A percentile compares a stretch with the other conserved stretches of the same genome.
Conservation (phyloP, 2,797 vertebrate species). For the Galaxias olidus region DNA sequence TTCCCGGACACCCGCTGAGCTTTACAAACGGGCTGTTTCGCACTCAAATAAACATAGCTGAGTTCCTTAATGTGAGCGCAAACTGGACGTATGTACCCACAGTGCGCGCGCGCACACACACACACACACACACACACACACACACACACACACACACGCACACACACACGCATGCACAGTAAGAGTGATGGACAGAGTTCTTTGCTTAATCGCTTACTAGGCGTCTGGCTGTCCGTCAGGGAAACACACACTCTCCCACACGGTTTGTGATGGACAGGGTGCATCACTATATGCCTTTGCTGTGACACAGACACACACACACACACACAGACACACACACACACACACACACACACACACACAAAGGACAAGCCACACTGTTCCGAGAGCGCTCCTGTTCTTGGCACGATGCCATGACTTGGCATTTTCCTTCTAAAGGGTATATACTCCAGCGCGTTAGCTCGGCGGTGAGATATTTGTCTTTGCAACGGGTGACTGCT, state of each 20-base stretch:
- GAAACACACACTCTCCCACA: neutral
- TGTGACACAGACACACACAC: conserved; percentile 8
- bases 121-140: conserved; percentile 5
- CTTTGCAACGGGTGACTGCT: too few relatives aligned
- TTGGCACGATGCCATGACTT: conserved; percentile 44
- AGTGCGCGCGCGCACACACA: too few relatives aligned
- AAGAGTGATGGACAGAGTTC: neutral
- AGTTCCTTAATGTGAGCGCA: too few relatives aligned
- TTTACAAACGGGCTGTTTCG: too few relatives aligned
- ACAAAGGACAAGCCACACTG: neutral
- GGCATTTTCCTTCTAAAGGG: conserved; percentile 63
- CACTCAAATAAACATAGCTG: too few relatives aligned
- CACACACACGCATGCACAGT: neutral
- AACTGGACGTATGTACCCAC: too few relatives aligned
- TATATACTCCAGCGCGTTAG: conserved; percentile 48
- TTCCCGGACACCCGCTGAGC: too few relatives aligned
- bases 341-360: conserved; percentile 8
- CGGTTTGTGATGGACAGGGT: too few relatives aligned
- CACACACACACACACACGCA: neutral
- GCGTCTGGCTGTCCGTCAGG: neutral
- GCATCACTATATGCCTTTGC: too few relatives aligned
- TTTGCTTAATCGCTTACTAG: neutral
- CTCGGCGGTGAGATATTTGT: neutral
- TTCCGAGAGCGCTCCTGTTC: conserved; percentile 30
- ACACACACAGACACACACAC: neutral